A percentile compares a stretch with the other conserved stretches of the same genome.
phyloP scores from a whole-genome alignment of 1,140 invertebrate species.

The Phthorimaea operculella region DNA sequence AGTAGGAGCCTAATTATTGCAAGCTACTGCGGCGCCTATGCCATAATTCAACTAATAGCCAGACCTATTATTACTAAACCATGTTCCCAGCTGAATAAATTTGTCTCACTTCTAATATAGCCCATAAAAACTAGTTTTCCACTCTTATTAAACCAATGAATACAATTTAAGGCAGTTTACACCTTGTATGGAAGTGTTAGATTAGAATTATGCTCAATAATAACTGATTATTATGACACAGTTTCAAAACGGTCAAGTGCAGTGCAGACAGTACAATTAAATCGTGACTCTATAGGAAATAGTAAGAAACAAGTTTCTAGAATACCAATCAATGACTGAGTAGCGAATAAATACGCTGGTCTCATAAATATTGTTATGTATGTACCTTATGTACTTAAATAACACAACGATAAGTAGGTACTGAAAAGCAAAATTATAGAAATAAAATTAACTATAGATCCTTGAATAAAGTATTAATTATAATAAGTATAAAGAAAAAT shows the following conservation, averaged over 20 bases:
- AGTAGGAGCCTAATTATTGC: background rate
- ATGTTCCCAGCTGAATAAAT: slow-evolving; percentile 1
- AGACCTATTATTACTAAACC: slow-evolving; percentile 1
- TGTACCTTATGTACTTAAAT: no score
- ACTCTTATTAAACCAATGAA: slow-evolving; percentile 1
- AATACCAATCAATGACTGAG: no score
- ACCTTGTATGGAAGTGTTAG: background rate
- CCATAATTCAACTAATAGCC: background rate
- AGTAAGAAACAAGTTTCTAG: no score
- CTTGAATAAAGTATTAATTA: no score
- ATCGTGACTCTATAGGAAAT: no score
- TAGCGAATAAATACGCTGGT: no score
- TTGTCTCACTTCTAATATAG: background rate
- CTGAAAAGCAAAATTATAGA: no score
- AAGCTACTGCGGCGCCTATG: background rate
- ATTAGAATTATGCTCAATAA: background rate
- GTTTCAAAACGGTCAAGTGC: slow-evolving; percentile 4
- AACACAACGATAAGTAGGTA: no score
- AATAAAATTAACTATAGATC: no score
- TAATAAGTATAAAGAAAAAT: no score
- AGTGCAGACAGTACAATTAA: no score
- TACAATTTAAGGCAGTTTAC: background rate
- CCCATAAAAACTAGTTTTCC: background rate
- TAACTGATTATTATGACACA: background rate
- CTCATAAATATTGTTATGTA: no score